These are phyloP conservation scores for Elachura formosa DNA, from an alignment of 2,113 vertebrate species.

Conservation along the genomic window DNA sequence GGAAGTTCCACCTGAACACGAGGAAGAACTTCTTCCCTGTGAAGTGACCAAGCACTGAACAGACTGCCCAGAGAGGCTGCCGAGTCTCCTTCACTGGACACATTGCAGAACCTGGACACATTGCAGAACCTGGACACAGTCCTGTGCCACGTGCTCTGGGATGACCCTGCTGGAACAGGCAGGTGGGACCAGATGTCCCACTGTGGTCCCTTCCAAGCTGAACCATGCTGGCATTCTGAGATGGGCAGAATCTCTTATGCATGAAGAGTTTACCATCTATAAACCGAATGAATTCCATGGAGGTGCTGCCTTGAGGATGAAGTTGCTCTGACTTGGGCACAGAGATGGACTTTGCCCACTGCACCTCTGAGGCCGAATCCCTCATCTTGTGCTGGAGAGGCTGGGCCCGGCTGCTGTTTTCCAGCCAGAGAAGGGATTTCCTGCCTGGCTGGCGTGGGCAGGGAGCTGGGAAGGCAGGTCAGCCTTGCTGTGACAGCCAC, in stretches of 20 bases:
- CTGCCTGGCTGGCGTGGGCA: fast-evolving
- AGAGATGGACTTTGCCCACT: fast-evolving
- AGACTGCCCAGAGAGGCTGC: not conserved
- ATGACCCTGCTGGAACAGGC: not conserved
- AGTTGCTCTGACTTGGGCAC: fast-evolving
- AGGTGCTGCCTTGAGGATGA: not conserved
- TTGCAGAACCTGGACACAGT: not conserved
- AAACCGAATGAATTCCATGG: not conserved
- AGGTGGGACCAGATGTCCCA: fast-evolving
- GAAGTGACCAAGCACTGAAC: fast-evolving
- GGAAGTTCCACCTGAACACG: not conserved
- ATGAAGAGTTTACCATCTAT: not conserved
- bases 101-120: too few species aligned
- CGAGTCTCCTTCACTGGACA: not conserved
- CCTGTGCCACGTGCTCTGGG: not conserved
- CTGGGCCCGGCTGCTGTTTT: not conserved
- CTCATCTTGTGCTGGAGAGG: not conserved
- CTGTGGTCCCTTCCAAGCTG: not conserved
- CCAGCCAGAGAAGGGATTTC: not conserved
- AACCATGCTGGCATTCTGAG: not conserved
- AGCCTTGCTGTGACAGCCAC: not conserved
- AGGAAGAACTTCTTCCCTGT: not conserved
- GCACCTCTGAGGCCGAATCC: fast-evolving
- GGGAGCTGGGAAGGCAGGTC: not conserved
- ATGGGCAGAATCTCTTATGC: not conserved